Base-by-base conservation (phyloP, 2,797 vertebrate genomes). In the Vipera ursinii region DNA sequence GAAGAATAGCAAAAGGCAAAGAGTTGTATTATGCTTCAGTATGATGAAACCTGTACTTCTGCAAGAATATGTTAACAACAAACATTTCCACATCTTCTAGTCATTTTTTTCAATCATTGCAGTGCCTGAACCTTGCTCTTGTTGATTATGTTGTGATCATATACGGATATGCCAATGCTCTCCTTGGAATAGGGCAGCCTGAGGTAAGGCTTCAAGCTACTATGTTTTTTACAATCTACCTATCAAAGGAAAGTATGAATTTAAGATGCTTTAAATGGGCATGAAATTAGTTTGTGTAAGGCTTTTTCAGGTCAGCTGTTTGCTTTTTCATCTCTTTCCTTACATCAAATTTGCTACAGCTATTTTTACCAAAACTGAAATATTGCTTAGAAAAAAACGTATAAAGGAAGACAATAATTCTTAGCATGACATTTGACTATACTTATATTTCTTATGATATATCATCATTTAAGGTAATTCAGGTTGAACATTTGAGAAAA, bases 141-240 rank as follows among this genome's bases (percentile, higher is more conserved):
- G 93, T 98, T 94, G 99, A 99, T 95, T 97, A 97, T 44, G 96
- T 98, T 91, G 91, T 99, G 94, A 92, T 99, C 8, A 95, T 98
- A 7, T 99, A 98, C 59, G 99, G 99, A 78, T 98, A 98, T 24
- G 98, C 98, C 0, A 96, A 95, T 89, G 98, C 99, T 13, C 97
- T 99, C 12, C 98, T 98, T 88, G 98, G 98, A 88, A 98, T 99
- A 6, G 99, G 98, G 61, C 98, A 98, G 12, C 97, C 98, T 28
- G 98, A 99, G 98, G 99, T 99, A 98, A 97, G 96, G 86, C 1
- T 82, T 91, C 9, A 93, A 93, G 56, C 44, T 3, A 1, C 26
- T 91, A 0, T 32, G 8, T 69, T 4, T 51, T 86, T 73, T 14
- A 56, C 5, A 90, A 22, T 57, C 63, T 89, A 17, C 26, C 59